Evolutionary conservation across 2,797 vertebrate genomes (phyloP), one percentile per base, ranked within the genome.

Genomic region (Sarcophilus harrisii): DNA sequence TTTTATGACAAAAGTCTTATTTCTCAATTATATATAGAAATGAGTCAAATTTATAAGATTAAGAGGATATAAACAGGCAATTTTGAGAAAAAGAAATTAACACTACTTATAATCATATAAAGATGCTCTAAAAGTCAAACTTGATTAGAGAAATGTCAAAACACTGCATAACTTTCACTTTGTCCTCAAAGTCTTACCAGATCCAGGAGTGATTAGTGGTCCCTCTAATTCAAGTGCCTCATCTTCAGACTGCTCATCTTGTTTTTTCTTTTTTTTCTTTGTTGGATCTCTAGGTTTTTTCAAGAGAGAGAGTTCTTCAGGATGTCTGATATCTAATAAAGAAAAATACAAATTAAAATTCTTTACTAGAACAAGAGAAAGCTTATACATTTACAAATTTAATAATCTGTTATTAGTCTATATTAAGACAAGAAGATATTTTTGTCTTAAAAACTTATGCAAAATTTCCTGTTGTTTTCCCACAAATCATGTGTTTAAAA

Each of bases 261-360:
- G 90, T 97, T 99, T 98, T 99, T 99, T 99, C 99, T 99, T 99
- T 99, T 99, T 99, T 98, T 99, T 99, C 99, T 99, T 99, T 27
- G 99, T 99, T 2, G 99, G 99, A 98, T 99, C 99, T 97, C 99
- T 99, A 95, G 99, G 99, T 98, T 99, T 99, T 97, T 99, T 99
- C 98, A 99, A 98, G 94, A 99, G 99, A 95, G 99, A 99, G 81
- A 99, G 99, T 97, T 99, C 99, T 98, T 99, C 99, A 91, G 99
- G 99, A 97, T 99, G 99, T 97, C 99, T 99, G 98, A 99, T 99
- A 98, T 99, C 99, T 99, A 97, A 54, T 94, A 95, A 95, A 96
- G 93, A 92, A 96, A 95, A 96, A 93, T 0, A 11, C 2, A 94
- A 0, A 91, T 93, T 89, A 90, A 81, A 52, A 18, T 90, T 90